phyloP scores from a whole-genome alignment of 2,888 invertebrate genomes.

The Antheraea assamensis region DNA sequence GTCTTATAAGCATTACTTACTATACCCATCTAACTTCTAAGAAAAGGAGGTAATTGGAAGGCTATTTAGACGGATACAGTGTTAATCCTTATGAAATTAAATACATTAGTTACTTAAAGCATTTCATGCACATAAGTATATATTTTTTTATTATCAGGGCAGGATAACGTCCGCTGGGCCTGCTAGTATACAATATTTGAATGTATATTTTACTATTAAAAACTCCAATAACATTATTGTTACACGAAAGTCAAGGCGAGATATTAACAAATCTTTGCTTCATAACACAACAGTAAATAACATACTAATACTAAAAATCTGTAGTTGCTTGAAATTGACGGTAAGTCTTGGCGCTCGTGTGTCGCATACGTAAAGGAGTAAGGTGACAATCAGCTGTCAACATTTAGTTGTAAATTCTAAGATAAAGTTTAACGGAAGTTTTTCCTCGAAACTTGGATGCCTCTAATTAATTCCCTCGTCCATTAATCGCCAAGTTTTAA shows the following conservation, averaged over 20 bases:
- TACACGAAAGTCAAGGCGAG: not conserved
- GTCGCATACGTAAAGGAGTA: constrained; percentile 12
- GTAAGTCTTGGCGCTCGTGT: not conserved
- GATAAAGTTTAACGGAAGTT: constrained; percentile 46
- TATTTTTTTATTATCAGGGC: no score
- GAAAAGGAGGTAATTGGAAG: no score
- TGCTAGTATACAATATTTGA: no score
- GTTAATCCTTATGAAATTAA: no score
- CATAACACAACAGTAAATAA: not conserved
- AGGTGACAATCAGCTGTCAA: constrained; percentile 49
- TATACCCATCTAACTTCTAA: no score
- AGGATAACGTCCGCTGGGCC: no score
- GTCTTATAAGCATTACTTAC: no score
- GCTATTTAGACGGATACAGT: no score
- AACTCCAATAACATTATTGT: no score
- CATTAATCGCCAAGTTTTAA: constrained; percentile 64
- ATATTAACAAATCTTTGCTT: not conserved
- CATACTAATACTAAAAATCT: not conserved
- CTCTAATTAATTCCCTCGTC: constrained; percentile 66
- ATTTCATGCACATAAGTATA: no score
- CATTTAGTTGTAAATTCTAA: constrained; percentile 52
- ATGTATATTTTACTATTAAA: no score
- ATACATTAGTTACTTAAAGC: no score
- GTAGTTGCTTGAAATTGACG: not conserved
- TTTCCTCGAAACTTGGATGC: constrained; percentile 47